These are phyloP conservation scores for Myotis yumanensis DNA, from an alignment of 2,113 vertebrate genomes.

Conservation along the genomic window DNA sequence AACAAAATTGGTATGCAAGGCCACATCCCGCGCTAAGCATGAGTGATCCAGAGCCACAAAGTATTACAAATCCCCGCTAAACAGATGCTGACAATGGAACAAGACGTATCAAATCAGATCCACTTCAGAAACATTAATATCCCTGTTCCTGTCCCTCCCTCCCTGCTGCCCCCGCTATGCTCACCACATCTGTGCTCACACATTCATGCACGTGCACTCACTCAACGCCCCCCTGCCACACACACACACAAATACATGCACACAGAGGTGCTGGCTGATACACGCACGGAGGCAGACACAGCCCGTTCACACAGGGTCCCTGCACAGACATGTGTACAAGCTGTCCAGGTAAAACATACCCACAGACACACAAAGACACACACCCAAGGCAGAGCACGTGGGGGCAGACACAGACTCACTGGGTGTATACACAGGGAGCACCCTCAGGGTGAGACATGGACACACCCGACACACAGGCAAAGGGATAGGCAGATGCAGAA, in stretches of 20 bases:
- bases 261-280: constrained; percentile 2
- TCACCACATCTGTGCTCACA: constrained; percentile 68
- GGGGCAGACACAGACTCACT: not conserved
- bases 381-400: not conserved
- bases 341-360: not conserved
- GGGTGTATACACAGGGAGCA: not conserved
- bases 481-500: not conserved
- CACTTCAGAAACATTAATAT: constrained; percentile 92
- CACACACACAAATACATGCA: constrained; percentile 20
- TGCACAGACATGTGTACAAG: not conserved
- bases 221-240: not conserved
- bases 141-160: constrained; percentile 78
- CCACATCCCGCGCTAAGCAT: constrained; percentile 88
- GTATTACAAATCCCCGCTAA: constrained; percentile 91
- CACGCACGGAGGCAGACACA: not conserved
- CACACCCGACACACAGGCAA: not conserved
- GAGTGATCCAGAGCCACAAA: constrained; percentile 92
- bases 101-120: constrained; percentile 93
- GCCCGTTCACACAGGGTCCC: not conserved
- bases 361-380: not conserved
- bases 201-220: constrained; percentile 54
- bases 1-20: constrained; percentile 90
- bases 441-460: not conserved
- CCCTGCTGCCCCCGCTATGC: constrained; percentile 73
- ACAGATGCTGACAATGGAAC: constrained; percentile 91